These are phyloP conservation scores for Apocheima hispidaria DNA, from an alignment of 2,888 invertebrate species.

Conservation along the genomic window DNA sequence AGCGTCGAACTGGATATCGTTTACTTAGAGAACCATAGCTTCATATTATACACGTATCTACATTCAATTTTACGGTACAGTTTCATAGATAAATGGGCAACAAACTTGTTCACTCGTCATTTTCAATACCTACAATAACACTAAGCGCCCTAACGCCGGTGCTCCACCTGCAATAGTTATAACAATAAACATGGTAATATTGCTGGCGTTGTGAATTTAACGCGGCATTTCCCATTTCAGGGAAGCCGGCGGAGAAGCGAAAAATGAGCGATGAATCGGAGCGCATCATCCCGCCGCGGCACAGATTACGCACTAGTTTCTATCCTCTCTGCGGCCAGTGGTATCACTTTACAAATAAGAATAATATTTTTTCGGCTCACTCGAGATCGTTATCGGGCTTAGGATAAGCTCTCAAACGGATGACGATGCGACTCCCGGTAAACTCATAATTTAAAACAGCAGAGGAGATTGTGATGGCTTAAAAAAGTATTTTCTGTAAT, in stretches of 20 bases:
- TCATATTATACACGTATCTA: neutral
- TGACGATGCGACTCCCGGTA: conserved; percentile 41
- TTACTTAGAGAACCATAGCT: no score
- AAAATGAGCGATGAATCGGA: conserved; percentile 51
- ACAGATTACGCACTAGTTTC: conserved; percentile 23
- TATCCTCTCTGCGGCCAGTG: conserved; percentile 29
- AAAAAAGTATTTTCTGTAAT: conserved; percentile 30
- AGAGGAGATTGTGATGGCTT: conserved; percentile 28
- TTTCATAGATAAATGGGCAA: conserved; percentile 14
- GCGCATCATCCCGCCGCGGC: conserved; percentile 46
- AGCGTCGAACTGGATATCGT: no score
- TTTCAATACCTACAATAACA: conserved; percentile 38
- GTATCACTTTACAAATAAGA: conserved; percentile 52
- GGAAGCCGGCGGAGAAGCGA: conserved; percentile 46
- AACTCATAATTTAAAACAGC: conserved; percentile 43
- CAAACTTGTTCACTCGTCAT: conserved; percentile 33
- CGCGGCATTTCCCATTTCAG: conserved; percentile 46
- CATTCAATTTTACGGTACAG: conserved; percentile 1
- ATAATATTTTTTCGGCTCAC: conserved; percentile 54
- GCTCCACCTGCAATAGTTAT: conserved; percentile 41
- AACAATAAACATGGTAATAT: conserved; percentile 45
- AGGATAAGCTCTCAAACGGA: conserved; percentile 46
- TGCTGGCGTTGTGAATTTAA: conserved; percentile 43
- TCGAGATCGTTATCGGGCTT: conserved; percentile 52
- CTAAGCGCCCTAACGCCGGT: conserved; percentile 31